These are phyloP conservation scores for Leptonema lineaticorne DNA, from an alignment of 1,140 invertebrate genomes.

Conservation along the genomic window DNA sequence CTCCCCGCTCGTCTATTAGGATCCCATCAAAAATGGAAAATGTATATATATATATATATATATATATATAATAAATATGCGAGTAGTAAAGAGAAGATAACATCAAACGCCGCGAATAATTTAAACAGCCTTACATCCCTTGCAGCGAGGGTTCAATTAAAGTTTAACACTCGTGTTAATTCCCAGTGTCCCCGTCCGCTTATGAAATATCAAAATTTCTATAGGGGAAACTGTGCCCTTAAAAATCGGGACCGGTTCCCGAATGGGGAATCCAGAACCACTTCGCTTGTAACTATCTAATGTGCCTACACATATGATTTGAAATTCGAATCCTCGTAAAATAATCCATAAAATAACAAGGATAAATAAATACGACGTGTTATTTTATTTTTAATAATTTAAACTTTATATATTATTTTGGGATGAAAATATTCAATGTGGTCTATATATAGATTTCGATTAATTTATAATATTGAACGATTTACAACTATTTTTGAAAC, in stretches of 20 bases:
- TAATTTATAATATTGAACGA: too few species aligned
- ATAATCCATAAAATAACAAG: too few species aligned
- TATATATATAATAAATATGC: slow-evolving; percentile 41
- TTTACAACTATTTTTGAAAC: too few species aligned
- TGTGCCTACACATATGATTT: too few species aligned
- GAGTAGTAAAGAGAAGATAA: slow-evolving; percentile 42
- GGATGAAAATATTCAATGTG: too few species aligned
- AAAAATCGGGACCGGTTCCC: not conserved
- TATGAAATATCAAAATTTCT: slow-evolving; percentile 39
- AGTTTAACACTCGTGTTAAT: slow-evolving; percentile 43
- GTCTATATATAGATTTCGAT: too few species aligned
- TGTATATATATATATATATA: too few species aligned
- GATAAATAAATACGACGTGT: too few species aligned
- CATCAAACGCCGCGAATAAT: slow-evolving; percentile 41
- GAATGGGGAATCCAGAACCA: not conserved
- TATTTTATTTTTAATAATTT: too few species aligned
- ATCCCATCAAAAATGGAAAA: slow-evolving; percentile 39
- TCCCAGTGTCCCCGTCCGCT: slow-evolving; percentile 36
- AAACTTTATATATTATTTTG: too few species aligned
- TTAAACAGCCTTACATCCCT: slow-evolving; percentile 34
- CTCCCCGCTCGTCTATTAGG: slow-evolving; percentile 34
- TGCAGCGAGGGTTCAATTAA: slow-evolving; percentile 40
- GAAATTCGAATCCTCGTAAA: too few species aligned
- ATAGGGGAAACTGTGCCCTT: not conserved
- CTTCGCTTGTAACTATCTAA: not conserved